Conservation (phyloP, 1,140 invertebrate genomes). For the Trypoxylus dichotomus region DNA sequence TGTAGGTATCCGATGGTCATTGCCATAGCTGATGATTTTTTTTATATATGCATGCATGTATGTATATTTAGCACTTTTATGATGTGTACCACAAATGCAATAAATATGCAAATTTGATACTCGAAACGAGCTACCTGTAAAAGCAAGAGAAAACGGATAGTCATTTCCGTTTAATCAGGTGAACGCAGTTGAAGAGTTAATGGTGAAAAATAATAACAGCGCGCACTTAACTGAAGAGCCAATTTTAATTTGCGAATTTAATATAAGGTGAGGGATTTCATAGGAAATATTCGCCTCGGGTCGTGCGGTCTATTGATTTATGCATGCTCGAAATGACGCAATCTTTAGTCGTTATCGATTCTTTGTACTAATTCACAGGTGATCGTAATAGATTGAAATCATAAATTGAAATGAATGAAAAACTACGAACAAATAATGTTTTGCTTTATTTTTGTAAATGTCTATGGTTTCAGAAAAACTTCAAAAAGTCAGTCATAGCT, state of each 20-base stretch:
- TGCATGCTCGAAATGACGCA: not conserved
- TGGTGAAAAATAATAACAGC: not conserved
- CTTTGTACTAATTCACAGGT: too few relatives aligned
- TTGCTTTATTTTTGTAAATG: not conserved
- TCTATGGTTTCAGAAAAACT: not conserved
- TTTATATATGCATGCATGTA: not conserved
- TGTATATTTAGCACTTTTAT: not conserved
- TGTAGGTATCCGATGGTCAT: too few relatives aligned
- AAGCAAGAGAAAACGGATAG: conserved; percentile 2
- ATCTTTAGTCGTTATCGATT: not conserved
- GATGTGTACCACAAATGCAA: not conserved
- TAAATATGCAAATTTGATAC: conserved; percentile 4
- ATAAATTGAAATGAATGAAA: too few relatives aligned
- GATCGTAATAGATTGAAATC: too few relatives aligned
- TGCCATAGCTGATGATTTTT: too few relatives aligned
- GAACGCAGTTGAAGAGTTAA: not conserved
- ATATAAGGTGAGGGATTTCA: not conserved
- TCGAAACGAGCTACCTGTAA: not conserved
- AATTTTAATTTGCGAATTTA: not conserved
- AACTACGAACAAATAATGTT: too few relatives aligned
- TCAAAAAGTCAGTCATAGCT: too few relatives aligned
- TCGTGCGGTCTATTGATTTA: not conserved
- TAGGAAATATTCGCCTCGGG: not conserved
- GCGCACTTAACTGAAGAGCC: not conserved
- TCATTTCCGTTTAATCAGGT: conserved; percentile 6